Evolutionary conservation across 1,140 invertebrate genomes (phyloP), one percentile per base, ranked within the genome.

Genomic region (Hylaeus volcanicus): DNA sequence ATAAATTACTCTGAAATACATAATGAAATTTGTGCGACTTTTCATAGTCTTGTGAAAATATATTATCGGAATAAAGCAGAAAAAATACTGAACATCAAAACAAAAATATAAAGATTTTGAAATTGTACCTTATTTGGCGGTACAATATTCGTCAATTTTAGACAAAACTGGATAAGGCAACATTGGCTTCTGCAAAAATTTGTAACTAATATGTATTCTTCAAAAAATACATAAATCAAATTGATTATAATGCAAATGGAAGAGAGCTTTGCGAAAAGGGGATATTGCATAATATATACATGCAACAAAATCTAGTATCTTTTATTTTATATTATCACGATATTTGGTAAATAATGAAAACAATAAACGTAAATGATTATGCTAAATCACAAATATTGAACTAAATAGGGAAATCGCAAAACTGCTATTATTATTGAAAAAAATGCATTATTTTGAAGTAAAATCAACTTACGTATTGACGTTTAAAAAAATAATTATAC

Each of bases 331-430:
- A 61, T 70, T 55, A 74, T 78, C 53, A 84, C 65, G 63, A 26
- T 55, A 76, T 68, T 79, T 56, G 76, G 70, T 82, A 82, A 78
- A 87, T 74, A 79, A 82, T 71, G 60, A 66, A 81, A 73, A 76
- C 63, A 76, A 71, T 78, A 82, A 79, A 79, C 74, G 64, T 83
- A 64, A 81, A 81, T 82, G 58, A 86, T 84, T 85, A 85, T 70
- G 74, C 86, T 87, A 86, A 81, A 86, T 87, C 79, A 87, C 86
- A 86, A 72, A 45, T 80, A 63, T 55, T 81, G 15, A 71, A 76
- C 55, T 86, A 73, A 79, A 76, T 41, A 84, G 72, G 70, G 70
- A 86, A 81, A 81, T 75, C 63, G 53, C 77, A 78, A 84, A 79
- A 78, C 68, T 82, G 80, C 26, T 26, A 26, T 82, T 79, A 82